Base-by-base conservation (phyloP, 2,113 vertebrate genomes). In the Hemibagrus wyckioides region DNA sequence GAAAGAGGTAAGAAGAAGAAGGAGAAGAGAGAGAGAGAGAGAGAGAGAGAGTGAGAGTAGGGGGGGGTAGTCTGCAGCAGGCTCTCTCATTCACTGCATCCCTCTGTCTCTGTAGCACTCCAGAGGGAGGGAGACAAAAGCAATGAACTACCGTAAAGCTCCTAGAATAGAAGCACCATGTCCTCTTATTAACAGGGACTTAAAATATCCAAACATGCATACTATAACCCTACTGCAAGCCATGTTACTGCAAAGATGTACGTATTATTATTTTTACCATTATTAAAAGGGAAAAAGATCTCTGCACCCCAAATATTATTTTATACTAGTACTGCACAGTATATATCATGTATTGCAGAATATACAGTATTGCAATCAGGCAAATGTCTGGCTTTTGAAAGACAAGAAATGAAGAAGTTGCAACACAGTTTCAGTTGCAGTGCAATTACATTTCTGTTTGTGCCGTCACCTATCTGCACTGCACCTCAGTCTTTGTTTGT, bases 31-130 rank as follows among this genome's bases (percentile, higher is more conserved):
- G 83, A n/a, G 56, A 48, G 86, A 80, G 80, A 54, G 36, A 21
- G 80, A 82, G 83, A n/a, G 56, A 48, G 86, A 48, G 44, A 48
- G 44, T 7, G 44, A 48, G 44, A 48, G 44, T 7, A 8, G 44
- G 9, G 44, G 44, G 44, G 44, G 44, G 75, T 84, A 67, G 80
- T 91, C 82, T 90, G 89, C 90, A 92, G 92, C 89, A 87, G 28
- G 89, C 54, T 57, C 89, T 85, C 65, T 83, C 44, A 59, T 90
- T 86, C 88, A 82, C 87, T 85, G 76, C 85, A 84, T 89, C 86
- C 67, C 83, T 63, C 86, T 59, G n/a, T 84, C 83, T 86, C 54
- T 56, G 30, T 71, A 85, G 33, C 87, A 80, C 83, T 86, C 36
- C 15, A 83, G 76, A 84, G 50, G 28, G 82, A 71, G 50, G 25